These are phyloP conservation scores for Thymallus thymallus DNA, from an alignment of 2,113 vertebrate species.

Conservation along the genomic window DNA sequence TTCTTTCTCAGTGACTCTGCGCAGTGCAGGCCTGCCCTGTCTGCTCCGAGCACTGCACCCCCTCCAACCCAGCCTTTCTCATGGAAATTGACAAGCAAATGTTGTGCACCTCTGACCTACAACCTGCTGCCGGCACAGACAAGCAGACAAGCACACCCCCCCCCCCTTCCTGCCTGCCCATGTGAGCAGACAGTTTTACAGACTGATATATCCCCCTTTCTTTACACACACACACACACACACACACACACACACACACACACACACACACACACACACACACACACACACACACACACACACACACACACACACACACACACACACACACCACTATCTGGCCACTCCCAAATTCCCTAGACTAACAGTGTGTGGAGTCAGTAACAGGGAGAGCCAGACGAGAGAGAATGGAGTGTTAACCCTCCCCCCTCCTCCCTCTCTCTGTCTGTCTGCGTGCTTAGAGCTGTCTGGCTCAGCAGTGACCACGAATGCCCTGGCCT, in stretches of 20 bases:
- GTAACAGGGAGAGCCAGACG: neutral
- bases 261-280: too few species aligned
- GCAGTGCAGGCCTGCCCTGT: constrained; percentile 1
- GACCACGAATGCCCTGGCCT: constrained; percentile 19
- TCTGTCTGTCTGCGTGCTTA: constrained; percentile 22
- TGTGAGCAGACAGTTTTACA: constrained; percentile 16
- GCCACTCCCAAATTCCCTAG: constrained; percentile 54
- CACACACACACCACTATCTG: constrained; percentile 48
- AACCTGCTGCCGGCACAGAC: constrained; percentile 21
- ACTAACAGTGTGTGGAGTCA: neutral
- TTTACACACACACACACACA: constrained; percentile 45
- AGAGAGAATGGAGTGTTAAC: neutral
- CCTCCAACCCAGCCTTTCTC: constrained; percentile 49
- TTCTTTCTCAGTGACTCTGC: constrained; percentile 30
- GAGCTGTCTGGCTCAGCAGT: constrained; percentile 42
- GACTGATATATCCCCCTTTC: constrained; percentile 26
- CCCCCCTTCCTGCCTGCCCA: neutral
- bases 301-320: too few species aligned
- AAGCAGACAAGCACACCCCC: constrained; percentile 14
- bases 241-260: too few species aligned
- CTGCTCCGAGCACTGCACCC: neutral
- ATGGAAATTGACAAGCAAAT: constrained; percentile 68
- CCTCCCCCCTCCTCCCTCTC: neutral
- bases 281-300: too few species aligned
- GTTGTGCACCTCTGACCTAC: constrained; percentile 68